phyloP scores from a whole-genome alignment of 1,140 invertebrate species.

The Sycophaga agraensis region DNA sequence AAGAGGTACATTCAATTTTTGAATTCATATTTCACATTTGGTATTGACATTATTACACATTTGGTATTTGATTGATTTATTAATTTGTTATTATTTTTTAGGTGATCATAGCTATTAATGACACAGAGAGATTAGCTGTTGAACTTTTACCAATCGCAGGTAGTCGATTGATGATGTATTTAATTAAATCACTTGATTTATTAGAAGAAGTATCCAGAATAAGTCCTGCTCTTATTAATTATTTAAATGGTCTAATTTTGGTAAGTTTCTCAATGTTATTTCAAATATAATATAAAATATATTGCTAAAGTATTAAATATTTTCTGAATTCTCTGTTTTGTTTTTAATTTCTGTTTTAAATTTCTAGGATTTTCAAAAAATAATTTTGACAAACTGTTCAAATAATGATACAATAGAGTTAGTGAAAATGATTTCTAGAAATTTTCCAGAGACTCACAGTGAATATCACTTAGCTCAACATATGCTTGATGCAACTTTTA shows the following conservation, averaged over 20 bases:
- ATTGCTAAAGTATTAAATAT: no score
- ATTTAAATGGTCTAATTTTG: slow-evolving; percentile 71
- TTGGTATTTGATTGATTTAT: not conserved
- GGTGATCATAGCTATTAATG: slow-evolving; percentile 65
- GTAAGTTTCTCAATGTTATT: no score
- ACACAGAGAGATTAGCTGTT: slow-evolving; percentile 65
- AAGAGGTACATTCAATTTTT: slow-evolving; percentile 73
- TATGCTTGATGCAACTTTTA: slow-evolving; percentile 51
- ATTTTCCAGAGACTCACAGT: slow-evolving; percentile 45
- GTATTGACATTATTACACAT: not conserved
- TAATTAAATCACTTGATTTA: slow-evolving; percentile 61
- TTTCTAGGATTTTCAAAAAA: not conserved
- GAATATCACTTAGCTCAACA: slow-evolving; percentile 49
- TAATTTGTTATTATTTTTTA: slow-evolving; percentile 37
- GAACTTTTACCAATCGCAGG: slow-evolving; percentile 72
- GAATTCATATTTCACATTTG: no score
- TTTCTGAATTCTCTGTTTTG: no score
- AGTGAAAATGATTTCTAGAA: slow-evolving; percentile 41
- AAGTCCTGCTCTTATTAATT: slow-evolving; percentile 68
- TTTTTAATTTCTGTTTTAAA: not conserved
- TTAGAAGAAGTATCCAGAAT: slow-evolving; percentile 68
- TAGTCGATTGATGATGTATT: slow-evolving; percentile 67
- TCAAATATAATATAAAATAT: no score
- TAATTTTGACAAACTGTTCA: slow-evolving; percentile 49
- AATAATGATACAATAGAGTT: slow-evolving; percentile 50